Evolutionary conservation across 2,113 vertebrate genomes (phyloP), one percentile per base, ranked within the genome.

Genomic region (Zosterops hypoxanthus): DNA sequence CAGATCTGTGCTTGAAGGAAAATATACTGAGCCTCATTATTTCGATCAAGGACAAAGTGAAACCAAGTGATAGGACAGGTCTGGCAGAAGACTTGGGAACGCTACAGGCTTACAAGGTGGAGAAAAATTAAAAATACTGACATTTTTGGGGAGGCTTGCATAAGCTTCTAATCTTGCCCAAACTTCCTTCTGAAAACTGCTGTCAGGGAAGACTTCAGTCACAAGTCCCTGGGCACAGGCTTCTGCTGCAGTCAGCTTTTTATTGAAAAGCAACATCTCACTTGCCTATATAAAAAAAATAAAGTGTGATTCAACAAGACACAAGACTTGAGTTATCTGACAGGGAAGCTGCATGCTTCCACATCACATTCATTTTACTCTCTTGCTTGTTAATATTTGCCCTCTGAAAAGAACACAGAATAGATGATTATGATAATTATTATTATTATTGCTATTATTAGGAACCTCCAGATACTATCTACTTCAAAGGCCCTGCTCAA

Each of bases 261-360:
- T 99, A 73, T 98, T 99, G 94, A 99, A 99, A 88, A 99, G 88
- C 78, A 99, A 96, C 95, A 99, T 96, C 94, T 99, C 99, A n/a
- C 47, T 96, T 65, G 99, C 99, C 99, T 99, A 76, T 15, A 86
- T 41, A 39, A 89, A 82, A 94, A 95, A 75, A 63, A 83, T 36
- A 66, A 76, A 50, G 42, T 5, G 2, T 55, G 44, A 66, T 44
- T 78, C 41, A 64, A 31, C 6, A 20, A 82, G 80, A 89, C 26
- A 46, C 13, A 41, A 70, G 28, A 71, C n/a, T 73, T 49, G 26
- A n/a, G 25, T 26, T 53, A 73, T 36, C 33, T 20, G 18, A 61
- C 31, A 86, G 50, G 17, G 86, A 72, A 82, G 36, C 57, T 41
- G 60, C 49, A 64, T 52, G 34, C 53, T 85, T 83, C 59, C 55